Conservation (phyloP, 2,888 invertebrate species). For the Anodontia alba region DNA sequence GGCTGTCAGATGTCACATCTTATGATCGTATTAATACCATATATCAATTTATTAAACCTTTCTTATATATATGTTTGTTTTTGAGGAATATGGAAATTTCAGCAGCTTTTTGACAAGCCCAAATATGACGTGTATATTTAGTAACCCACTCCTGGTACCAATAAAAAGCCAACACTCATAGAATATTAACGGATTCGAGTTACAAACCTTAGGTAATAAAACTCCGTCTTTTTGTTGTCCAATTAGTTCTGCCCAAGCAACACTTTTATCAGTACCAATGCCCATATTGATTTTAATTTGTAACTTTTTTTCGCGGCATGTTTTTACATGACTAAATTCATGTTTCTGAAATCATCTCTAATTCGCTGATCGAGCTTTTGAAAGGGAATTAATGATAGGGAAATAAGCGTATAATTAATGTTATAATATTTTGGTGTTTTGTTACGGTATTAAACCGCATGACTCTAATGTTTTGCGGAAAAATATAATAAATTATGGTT, state of each 20-base stretch:
- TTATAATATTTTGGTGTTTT: conserved; percentile 25
- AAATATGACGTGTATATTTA: background rate
- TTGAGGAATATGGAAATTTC: background rate
- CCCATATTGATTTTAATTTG: background rate
- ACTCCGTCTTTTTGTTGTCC: background rate
- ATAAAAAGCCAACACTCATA: background rate
- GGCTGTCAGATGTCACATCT: too few relatives aligned
- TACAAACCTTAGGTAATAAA: background rate
- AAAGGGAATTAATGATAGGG: conserved; percentile 27
- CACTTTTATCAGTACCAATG: background rate
- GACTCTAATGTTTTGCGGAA: conserved; percentile 38
- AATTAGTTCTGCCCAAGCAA: conserved; percentile 5
- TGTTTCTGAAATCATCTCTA: conserved; percentile 13
- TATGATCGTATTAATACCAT: too few relatives aligned
- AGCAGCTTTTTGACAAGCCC: background rate
- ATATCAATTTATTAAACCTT: too few relatives aligned
- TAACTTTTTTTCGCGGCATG: background rate
- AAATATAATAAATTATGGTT: conserved; percentile 39
- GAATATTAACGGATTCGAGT: background rate
- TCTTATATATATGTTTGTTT: too few relatives aligned
- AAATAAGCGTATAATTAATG: conserved; percentile 41
- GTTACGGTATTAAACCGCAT: conserved; percentile 23
- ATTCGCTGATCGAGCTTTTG: conserved; percentile 14
- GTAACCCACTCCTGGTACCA: background rate
- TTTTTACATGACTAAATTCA: background rate